These are phyloP conservation scores for Amblyjoppa fuscipennis DNA, from an alignment of 2,888 invertebrate species.

Conservation along the genomic window DNA sequence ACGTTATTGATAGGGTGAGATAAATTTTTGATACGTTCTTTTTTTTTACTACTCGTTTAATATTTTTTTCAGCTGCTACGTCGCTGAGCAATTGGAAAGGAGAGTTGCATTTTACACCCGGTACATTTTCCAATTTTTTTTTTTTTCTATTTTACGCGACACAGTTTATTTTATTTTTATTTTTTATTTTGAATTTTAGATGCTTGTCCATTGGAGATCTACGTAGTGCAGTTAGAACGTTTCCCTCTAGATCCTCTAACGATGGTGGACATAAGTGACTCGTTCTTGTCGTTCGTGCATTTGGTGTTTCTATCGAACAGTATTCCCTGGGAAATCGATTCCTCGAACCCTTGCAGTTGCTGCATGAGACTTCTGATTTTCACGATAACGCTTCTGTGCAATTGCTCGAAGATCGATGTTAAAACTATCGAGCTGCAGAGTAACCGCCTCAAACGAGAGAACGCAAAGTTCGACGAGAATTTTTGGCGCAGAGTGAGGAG, in stretches of 20 bases:
- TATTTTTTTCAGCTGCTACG: constrained; percentile 69
- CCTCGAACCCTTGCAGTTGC: constrained; percentile 77
- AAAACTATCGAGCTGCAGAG: constrained; percentile 56
- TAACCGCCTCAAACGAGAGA: not conserved
- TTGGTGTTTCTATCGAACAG: constrained; percentile 74
- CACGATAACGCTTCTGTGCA: constrained; percentile 77
- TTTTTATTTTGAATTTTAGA: constrained; percentile 72
- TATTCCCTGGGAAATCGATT: constrained; percentile 75
- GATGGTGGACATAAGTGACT: constrained; percentile 75
- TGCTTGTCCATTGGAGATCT: constrained; percentile 80
- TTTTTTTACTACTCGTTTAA: constrained; percentile 11
- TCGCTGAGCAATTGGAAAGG: constrained; percentile 76
- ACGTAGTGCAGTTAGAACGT: constrained; percentile 78
- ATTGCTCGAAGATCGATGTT: constrained; percentile 76
- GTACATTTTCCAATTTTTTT: constrained; percentile 66
- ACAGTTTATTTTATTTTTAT: not conserved
- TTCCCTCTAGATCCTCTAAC: constrained; percentile 77
- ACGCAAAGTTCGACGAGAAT: constrained; percentile 67
- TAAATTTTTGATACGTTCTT: not conserved
- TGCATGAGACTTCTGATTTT: constrained; percentile 77
- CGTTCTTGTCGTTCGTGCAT: constrained; percentile 76
- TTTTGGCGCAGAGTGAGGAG: constrained; percentile 74
- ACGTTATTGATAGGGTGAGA: constrained; percentile 58
- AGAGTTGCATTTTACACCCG: constrained; percentile 77
- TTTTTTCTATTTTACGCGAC: constrained; percentile 13